Evolutionary conservation across 2,797 vertebrate species (phyloP).

Genomic region (Halcyon smyrnensis): DNA sequence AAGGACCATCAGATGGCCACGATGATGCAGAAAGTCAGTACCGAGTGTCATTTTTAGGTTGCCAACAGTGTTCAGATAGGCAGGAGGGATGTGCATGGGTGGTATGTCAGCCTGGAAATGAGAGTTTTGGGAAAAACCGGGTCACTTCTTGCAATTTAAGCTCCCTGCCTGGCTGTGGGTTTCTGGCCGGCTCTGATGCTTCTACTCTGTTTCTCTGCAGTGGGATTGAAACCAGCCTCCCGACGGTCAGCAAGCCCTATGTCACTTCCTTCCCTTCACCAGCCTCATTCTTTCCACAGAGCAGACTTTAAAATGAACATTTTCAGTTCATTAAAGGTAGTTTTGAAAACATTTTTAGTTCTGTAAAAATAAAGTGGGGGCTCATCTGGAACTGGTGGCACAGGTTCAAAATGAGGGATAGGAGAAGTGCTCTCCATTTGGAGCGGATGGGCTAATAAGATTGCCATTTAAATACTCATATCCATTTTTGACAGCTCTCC

Average conservation of each 20-base stretch:
- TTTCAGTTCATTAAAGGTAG: slow-evolving; percentile 70
- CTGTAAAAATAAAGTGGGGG: not conserved
- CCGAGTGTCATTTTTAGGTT: not conserved
- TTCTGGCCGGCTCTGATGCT: not conserved
- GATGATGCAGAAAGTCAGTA: fast-evolving
- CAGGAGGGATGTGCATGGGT: not conserved
- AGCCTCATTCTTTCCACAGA: slow-evolving; percentile 77
- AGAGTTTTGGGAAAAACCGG: not conserved
- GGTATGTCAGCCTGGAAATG: not conserved
- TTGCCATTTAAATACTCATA: not conserved
- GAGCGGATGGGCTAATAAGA: not conserved
- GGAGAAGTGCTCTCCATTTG: not conserved
- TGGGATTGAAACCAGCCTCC: slow-evolving; percentile 53
- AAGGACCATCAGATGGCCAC: not conserved
- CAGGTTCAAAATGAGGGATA: not conserved
- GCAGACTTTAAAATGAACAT: slow-evolving; percentile 63
- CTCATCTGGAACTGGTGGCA: slow-evolving; percentile 44
- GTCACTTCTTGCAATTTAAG: not conserved
- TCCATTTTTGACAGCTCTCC: not conserved
- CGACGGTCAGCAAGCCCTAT: slow-evolving; percentile 56
- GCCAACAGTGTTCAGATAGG: not conserved
- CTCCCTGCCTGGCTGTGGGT: not conserved
- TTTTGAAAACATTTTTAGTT: slow-evolving; percentile 38
- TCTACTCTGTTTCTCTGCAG: not conserved
- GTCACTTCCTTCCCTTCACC: slow-evolving; percentile 77